Evolutionary conservation across 2,888 invertebrate genomes (phyloP).

Genomic region (Eilema caniola): DNA sequence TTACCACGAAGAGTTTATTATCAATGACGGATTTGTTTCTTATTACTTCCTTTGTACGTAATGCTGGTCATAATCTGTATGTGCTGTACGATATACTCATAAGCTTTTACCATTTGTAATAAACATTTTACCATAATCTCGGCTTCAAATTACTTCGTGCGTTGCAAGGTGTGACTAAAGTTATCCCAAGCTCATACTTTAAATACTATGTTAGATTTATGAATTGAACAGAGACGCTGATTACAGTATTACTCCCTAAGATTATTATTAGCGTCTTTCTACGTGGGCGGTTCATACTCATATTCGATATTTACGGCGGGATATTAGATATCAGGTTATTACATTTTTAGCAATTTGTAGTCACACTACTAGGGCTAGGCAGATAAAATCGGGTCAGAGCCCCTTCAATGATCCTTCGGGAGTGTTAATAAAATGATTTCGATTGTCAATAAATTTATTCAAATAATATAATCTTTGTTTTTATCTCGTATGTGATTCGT

Average conservation of each 20-base stretch:
- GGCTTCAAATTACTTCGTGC: conserved; percentile 17
- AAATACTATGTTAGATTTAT: conserved; percentile 9
- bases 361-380: background rate
- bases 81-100: conserved; percentile 14
- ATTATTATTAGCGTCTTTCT: background rate
- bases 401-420: background rate
- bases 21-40: conserved; percentile 10
- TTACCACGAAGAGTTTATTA: conserved; percentile 10
- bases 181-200: conserved; percentile 5
- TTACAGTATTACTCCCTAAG: background rate
- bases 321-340: background rate
- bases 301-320: background rate
- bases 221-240: conserved; percentile 3
- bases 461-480: background rate
- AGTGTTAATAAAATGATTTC: background rate
- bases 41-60: conserved; percentile 3
- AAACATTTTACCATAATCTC: conserved; percentile 16
- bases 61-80: conserved; percentile 11
- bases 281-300: conserved; percentile 5
- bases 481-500: background rate
- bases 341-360: background rate
- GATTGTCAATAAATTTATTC: background rate
- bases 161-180: conserved; percentile 18
- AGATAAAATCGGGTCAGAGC: background rate
- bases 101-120: conserved; percentile 18